phyloP scores from a whole-genome alignment of 2,888 invertebrate species.

The Meiosimyza decipiens region DNA sequence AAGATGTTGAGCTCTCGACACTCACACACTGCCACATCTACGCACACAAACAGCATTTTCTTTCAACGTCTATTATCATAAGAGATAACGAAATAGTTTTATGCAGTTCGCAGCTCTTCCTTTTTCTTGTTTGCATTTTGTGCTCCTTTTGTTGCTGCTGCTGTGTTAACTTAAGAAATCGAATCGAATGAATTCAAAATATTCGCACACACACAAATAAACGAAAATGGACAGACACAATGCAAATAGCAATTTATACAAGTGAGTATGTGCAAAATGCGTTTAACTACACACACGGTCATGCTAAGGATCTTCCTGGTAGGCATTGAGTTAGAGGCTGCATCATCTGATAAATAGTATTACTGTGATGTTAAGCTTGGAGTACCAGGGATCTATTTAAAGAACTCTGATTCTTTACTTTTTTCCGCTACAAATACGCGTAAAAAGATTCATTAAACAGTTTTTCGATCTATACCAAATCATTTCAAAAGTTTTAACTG shows the following conservation, averaged over 20 bases:
- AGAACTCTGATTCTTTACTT: too few species aligned
- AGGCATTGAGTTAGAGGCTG: too few species aligned
- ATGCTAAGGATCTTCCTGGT: too few species aligned
- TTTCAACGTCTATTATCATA: conserved; percentile 27
- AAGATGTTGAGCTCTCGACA: background rate
- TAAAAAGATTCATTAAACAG: too few species aligned
- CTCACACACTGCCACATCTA: conserved; percentile 2
- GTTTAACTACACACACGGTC: background rate
- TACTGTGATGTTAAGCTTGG: too few species aligned
- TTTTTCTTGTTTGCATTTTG: too few species aligned
- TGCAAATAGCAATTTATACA: background rate
- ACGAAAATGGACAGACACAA: background rate
- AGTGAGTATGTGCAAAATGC: background rate
- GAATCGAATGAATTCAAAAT: conserved; percentile 34
- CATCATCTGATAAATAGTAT: too few species aligned
- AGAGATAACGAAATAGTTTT: conserved; percentile 30
- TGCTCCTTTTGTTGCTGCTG: too few species aligned
- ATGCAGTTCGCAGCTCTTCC: conserved; percentile 1
- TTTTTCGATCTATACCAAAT: too few species aligned
- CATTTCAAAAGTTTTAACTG: too few species aligned
- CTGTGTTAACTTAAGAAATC: conserved; percentile 21
- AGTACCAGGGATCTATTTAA: too few species aligned
- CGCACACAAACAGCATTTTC: conserved; percentile 3
- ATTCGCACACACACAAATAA: conserved; percentile 6
- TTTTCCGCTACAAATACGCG: too few species aligned